phyloP scores from a whole-genome alignment of 2,888 invertebrate genomes.

The Diarsia brunnea region DNA sequence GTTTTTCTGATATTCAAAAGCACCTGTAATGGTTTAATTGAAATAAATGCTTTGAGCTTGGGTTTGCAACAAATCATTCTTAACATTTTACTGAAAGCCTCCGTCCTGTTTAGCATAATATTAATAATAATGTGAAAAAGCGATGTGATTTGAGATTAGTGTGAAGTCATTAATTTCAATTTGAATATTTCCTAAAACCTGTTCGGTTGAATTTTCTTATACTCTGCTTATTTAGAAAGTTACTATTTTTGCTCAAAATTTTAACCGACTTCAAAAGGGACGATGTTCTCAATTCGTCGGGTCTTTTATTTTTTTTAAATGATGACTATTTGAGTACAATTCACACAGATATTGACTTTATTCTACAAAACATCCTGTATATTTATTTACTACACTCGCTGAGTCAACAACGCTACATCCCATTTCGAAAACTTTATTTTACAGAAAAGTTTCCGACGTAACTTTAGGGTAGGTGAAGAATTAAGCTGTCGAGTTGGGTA shows the following conservation, averaged over 20 bases:
- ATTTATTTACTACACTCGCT: slow-evolving; percentile 17
- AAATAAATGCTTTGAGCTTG: no score
- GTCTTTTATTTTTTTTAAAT: no score
- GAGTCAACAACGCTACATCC: slow-evolving; percentile 14
- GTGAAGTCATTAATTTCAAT: not conserved
- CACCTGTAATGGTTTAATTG: no score
- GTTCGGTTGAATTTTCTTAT: not conserved
- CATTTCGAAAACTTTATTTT: slow-evolving; percentile 33
- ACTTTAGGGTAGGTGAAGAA: slow-evolving; percentile 33
- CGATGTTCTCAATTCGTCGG: no score
- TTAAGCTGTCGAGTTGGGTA: slow-evolving; percentile 17
- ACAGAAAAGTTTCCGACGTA: not conserved
- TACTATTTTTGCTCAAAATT: not conserved
- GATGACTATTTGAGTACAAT: not conserved
- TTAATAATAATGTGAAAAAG: not conserved
- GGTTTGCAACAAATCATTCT: not conserved
- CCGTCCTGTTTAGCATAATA: not conserved
- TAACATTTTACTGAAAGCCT: not conserved
- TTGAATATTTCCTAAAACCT: not conserved
- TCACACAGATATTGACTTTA: not conserved
- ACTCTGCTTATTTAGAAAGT: not conserved
- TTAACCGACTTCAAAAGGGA: no score
- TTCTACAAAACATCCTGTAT: not conserved
- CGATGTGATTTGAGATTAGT: not conserved
- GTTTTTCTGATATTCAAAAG: no score